A percentile compares a stretch with the other conserved stretches of the same genome.
Conservation (phyloP, 2,113 vertebrate species). For the Recurvirostra avosetta region DNA sequence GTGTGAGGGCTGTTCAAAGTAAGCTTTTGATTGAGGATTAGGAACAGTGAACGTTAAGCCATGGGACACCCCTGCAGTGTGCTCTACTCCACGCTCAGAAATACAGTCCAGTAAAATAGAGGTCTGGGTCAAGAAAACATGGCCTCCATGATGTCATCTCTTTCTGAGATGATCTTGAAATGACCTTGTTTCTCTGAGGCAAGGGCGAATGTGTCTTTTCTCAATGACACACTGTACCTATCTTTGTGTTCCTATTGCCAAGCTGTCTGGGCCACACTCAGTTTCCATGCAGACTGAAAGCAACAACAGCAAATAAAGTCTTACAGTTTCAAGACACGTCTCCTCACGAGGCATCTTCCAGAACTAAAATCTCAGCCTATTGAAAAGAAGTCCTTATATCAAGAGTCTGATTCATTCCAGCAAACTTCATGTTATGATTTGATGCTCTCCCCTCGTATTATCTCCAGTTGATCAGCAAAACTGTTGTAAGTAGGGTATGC, state of each 20-base stretch:
- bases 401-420: background rate
- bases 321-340: background rate
- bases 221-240: background rate
- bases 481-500: background rate
- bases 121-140: background rate
- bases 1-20: constrained; percentile 21
- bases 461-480: background rate
- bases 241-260: background rate
- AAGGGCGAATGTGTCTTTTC: background rate
- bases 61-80: background rate
- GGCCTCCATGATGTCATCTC: constrained; percentile 7
- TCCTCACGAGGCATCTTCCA: background rate
- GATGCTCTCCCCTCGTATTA: background rate
- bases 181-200: background rate
- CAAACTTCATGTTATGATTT: background rate
- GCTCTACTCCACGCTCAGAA: background rate
- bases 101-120: background rate
- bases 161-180: constrained; percentile 5
- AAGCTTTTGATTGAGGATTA: constrained; percentile 47
- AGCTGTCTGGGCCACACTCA: background rate
- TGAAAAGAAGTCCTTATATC: background rate
- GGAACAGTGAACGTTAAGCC: constrained; percentile 14
- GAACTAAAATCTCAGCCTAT: background rate
- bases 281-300: background rate
- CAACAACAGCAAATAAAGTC: background rate